A percentile compares a stretch with the other conserved stretches of the same genome.
Evolutionary conservation across 2,113 vertebrate genomes (phyloP).

Genomic region (Piaya cayana): DNA sequence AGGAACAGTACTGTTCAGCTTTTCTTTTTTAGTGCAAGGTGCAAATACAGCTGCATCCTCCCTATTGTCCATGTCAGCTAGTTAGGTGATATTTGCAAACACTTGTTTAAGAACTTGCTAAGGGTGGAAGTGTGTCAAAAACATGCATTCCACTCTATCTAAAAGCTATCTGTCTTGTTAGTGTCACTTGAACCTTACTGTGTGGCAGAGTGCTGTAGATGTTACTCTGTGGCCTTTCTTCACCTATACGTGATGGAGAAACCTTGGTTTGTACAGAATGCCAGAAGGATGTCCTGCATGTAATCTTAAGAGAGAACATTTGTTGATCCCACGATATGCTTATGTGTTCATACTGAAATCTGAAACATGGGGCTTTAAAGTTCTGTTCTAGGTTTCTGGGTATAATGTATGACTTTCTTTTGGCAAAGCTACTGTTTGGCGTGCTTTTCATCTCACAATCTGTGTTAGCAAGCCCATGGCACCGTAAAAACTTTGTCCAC

Average conservation of each 20-base stretch:
- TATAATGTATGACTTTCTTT: neutral
- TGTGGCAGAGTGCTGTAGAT: neutral
- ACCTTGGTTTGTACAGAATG: neutral
- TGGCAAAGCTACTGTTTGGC: neutral
- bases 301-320: neutral
- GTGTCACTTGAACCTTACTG: neutral
- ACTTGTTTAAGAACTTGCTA: neutral
- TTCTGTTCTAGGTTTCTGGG: neutral
- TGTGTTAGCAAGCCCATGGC: neutral
- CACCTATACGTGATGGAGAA: fast-evolving
- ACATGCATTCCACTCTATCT: neutral
- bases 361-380: neutral
- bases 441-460: neutral
- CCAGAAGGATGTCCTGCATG: neutral
- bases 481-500: neutral
- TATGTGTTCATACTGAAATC: neutral
- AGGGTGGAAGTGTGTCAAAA: neutral
- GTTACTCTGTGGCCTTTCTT: neutral
- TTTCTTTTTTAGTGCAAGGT: neutral
- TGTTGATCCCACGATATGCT: neutral
- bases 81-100: neutral
- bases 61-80: neutral
- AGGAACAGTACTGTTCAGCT: neutral
- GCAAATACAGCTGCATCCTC: neutral
- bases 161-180: neutral